Evolutionary conservation across 2,888 invertebrate genomes (phyloP), one percentile per base, ranked within the genome.

Genomic region (Rhimphoctona megacephalus): DNA sequence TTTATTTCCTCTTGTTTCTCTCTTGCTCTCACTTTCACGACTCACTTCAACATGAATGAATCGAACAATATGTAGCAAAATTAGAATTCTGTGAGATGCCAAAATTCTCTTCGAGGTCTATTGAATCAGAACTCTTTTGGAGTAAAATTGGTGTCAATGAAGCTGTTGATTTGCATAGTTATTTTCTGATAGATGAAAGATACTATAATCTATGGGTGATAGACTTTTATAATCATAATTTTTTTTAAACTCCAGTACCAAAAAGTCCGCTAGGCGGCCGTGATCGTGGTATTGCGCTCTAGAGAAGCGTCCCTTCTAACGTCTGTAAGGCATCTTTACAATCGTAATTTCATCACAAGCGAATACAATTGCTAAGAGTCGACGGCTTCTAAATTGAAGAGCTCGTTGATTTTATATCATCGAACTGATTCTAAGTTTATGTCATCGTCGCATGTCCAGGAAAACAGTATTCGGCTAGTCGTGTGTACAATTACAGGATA

Each of bases 401-500:
- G 11, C 9, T 22, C 6, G n/a, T n/a, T 22, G 73, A 54, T 54
- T 73, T 73, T 54, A 14, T 39, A 25, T 25, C 25, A 25, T 25
- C 33, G 1, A 74, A 54, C 57, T 61, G 39, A 57, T 74, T 74
- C 25, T 39, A n/a, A 39, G 30, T 43, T 46, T 64, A 30, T 49
- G 49, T 52, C 7, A 43, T 17, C 61, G 5, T 74, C 17, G 14
- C 39, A 22, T n/a, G 17, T 25, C 17, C 17, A 1, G 19, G 25
- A 54, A 22, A 30, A 57, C 22, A n/a, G 57, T 14, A 22, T 14
- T n/a, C 19, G 36, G 9, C 19, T 25, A 67, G 19, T 67, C 54
- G 33, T n/a, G 67, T 78, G 78, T 78, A 67, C 33, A 25, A 54
- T 69, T 69, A 39, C 67, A 52, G 25, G 19, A 43, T 79, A 57